Conservation (phyloP, 2,888 invertebrate genomes). For the Liopterus haemorrhoidalis region DNA sequence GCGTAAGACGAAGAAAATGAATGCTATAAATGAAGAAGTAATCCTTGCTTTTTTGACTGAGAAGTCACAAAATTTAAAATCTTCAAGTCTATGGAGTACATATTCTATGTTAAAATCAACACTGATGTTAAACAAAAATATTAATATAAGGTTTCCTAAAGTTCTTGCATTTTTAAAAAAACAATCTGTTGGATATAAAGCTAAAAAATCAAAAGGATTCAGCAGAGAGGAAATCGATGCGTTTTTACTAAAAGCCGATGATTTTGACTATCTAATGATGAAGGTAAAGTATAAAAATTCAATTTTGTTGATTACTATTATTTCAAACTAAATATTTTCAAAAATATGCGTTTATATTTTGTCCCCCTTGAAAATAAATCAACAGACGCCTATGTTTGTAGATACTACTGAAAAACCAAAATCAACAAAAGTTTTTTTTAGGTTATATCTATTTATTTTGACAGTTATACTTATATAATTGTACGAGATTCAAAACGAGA, state of each 20-base stretch:
- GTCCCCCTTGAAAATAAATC: too few species aligned
- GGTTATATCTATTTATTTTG: too few species aligned
- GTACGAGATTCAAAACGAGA: too few species aligned
- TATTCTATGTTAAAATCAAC: conserved; percentile 29
- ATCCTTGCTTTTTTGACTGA: neutral
- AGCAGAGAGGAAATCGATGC: conserved; percentile 21
- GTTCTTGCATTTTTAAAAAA: conserved; percentile 19
- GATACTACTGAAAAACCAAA: too few species aligned
- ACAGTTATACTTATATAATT: too few species aligned
- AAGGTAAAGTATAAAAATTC: too few species aligned
- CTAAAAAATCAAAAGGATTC: conserved; percentile 20
- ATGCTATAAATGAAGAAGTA: conserved; percentile 1
- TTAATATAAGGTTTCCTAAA: conserved; percentile 26
- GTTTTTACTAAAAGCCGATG: conserved; percentile 23
- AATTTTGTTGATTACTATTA: too few species aligned
- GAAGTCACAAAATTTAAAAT: conserved; percentile 7
- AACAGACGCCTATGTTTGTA: too few species aligned
- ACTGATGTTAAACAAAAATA: conserved; percentile 20
- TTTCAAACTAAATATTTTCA: too few species aligned
- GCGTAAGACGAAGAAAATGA: conserved; percentile 3
- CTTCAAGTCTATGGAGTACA: conserved; percentile 24
- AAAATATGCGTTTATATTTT: too few species aligned
- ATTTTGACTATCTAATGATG: conserved; percentile 21
- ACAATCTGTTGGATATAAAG: conserved; percentile 20
- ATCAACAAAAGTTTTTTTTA: too few species aligned